Base-by-base conservation (phyloP, 2,888 invertebrate species). In the Patella caerulea region DNA sequence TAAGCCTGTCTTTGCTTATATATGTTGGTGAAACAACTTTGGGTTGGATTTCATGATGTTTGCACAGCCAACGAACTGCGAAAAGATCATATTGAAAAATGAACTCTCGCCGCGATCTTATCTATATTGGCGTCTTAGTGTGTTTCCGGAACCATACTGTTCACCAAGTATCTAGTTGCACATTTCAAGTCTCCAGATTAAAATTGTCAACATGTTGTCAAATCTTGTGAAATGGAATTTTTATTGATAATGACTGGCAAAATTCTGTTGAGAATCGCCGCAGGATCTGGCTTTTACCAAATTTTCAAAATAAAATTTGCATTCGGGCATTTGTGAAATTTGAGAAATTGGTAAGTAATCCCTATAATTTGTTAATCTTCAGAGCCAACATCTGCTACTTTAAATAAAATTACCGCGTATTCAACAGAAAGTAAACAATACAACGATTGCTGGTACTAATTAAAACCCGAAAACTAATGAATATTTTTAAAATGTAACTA, bases 161-260 rank as follows among this genome's bases (percentile, higher is more conserved):
- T 65, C 24, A 65, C 65, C 65, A 12, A 19, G 65, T 65, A 65
- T 65, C 65, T 65, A 24, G 65, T 65, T 65, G 65, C 65, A 65
- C 19, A 24, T 65, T 65, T 19, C 65, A 65, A 65, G 65, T 65
- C 24, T 19, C 11, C 14, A 14, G 65, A 65, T 65, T 65, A 65
- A 24, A 65, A 65, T 65, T 65, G 65, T 65, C 65, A 65, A 65
- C 65, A 65, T 65, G 65, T 65, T 65, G 65, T 65, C 65, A 65
- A 65, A 65, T 65, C 19, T 65, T 65, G 65, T 65, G 24, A 65
- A 65, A 65, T 65, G 12, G 65, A 65, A 24, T 11, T 65, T 65
- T 65, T 65, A 65, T 65, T 65, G 65, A 24, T 65, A 65, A 19
- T 65, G 65, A 65, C 65, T 65, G 12, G 19, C 14, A 24, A 24